These are phyloP conservation scores for Albula glossodonta DNA, from an alignment of 2,113 vertebrate species.

Conservation along the genomic window DNA sequence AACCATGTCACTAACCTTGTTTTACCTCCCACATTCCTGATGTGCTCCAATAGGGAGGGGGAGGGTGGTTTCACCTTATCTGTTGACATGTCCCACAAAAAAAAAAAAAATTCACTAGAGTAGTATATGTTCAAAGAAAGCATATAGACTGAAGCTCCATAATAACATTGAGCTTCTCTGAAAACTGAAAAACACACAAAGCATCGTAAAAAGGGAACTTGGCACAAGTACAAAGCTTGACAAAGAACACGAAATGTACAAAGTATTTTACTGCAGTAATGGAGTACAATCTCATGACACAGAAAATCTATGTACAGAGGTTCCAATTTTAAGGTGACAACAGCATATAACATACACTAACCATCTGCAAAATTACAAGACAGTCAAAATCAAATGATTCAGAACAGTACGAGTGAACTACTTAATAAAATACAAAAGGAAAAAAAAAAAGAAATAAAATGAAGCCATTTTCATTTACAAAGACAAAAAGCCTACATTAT, in stretches of 20 bases:
- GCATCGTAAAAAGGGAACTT: background rate
- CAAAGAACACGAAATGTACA: background rate
- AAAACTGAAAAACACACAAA: background rate
- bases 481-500: conserved; percentile 25
- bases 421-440: conserved; percentile 27
- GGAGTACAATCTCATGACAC: background rate
- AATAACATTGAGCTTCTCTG: background rate
- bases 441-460: conserved; percentile 27
- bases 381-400: conserved; percentile 10
- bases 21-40: no score
- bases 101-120: no score
- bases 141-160: no score
- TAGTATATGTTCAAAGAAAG: no score
- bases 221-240: background rate
- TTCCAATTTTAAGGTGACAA: conserved; percentile 7
- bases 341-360: conserved; percentile 11
- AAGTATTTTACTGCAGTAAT: background rate
- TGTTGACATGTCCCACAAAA: no score
- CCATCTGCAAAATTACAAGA: conserved; percentile 16
- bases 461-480: conserved; percentile 22
- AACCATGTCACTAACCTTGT: no score
- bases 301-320: conserved; percentile 9
- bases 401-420: conserved; percentile 14
- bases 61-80: no score
- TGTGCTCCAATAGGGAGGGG: no score